These are phyloP conservation scores for Cepaea hortensis DNA, from an alignment of 2,888 invertebrate genomes.

Conservation along the genomic window DNA sequence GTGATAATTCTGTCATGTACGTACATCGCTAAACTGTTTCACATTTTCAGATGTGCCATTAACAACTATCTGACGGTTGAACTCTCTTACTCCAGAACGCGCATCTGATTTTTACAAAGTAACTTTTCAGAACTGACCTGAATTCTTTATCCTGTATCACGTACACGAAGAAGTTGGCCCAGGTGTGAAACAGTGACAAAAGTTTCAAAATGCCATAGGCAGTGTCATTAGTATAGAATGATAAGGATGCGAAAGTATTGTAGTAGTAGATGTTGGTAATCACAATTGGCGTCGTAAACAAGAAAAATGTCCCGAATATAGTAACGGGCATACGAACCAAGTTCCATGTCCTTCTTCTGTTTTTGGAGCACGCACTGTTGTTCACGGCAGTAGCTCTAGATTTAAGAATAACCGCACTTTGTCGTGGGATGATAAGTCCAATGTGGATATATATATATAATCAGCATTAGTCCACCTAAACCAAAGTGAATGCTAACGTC, in stretches of 20 bases:
- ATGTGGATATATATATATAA: slow-evolving; percentile 6
- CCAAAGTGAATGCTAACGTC: neutral
- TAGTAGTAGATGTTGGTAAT: neutral
- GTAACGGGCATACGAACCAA: neutral
- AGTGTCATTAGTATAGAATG: neutral
- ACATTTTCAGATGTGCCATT: no score
- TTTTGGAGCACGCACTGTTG: neutral
- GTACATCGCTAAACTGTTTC: no score
- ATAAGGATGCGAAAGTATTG: no score
- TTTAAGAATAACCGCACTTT: neutral
- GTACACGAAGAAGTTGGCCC: slow-evolving; percentile 15
- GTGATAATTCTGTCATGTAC: no score
- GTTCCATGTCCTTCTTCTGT: neutral
- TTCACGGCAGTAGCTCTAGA: neutral
- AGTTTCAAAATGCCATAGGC: neutral
- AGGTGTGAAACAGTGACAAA: neutral
- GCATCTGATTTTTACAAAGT: neutral
- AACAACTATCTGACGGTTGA: no score
- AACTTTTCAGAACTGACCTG: neutral
- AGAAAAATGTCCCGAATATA: slow-evolving; percentile 6
- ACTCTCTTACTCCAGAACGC: no score
- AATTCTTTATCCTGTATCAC: slow-evolving; percentile 14
- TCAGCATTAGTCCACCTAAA: neutral
- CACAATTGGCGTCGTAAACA: neutral
- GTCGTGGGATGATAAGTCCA: neutral